phyloP scores from a whole-genome alignment of 2,797 vertebrate species.

The Galagoides demidoff region DNA sequence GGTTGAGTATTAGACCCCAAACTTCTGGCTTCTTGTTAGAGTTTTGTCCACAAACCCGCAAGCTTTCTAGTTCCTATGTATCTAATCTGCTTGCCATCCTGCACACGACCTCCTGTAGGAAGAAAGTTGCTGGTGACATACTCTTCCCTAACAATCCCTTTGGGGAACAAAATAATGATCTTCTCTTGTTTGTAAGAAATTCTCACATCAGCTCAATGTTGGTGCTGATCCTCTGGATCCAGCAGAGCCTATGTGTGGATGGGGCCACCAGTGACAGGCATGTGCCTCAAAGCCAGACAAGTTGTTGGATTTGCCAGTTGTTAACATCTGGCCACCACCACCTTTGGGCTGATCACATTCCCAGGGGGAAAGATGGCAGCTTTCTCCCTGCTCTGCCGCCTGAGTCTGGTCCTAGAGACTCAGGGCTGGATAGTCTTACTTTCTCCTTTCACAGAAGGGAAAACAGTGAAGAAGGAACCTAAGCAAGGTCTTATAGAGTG shows the following conservation, averaged over 20 bases:
- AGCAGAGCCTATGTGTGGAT: neutral
- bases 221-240: neutral
- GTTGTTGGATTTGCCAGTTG: neutral
- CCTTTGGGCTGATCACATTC: neutral
- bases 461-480: neutral
- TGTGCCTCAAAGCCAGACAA: fast-evolving
- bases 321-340: neutral
- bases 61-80: neutral
- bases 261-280: neutral
- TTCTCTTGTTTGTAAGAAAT: neutral
- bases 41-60: neutral
- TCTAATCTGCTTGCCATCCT: neutral
- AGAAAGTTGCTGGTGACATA: constrained; percentile 1
- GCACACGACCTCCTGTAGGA: neutral
- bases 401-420: neutral
- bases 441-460: neutral
- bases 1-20: neutral
- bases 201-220: neutral
- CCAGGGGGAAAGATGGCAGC: neutral
- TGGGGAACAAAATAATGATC: constrained; percentile 63
- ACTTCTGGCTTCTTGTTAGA: neutral
- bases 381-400: neutral
- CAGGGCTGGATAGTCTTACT: neutral
- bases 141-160: constrained; percentile 28
- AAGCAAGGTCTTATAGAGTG: neutral